These are phyloP conservation scores for Champsocephalus esox DNA, from an alignment of 2,797 vertebrate genomes.

Conservation along the genomic window DNA sequence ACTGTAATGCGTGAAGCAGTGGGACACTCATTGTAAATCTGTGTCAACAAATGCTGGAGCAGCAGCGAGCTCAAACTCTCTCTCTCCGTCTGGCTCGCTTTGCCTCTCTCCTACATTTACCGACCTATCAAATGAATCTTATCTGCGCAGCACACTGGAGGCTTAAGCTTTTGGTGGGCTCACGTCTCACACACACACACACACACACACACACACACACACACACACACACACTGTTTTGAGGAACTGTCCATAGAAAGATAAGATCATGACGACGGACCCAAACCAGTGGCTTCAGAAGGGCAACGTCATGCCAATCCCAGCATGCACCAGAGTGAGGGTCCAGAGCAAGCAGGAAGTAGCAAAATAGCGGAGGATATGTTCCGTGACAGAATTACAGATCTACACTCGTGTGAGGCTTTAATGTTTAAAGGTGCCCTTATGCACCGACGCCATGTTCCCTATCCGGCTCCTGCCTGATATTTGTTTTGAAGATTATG, in stretches of 20 bases:
- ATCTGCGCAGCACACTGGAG: conserved; percentile 80
- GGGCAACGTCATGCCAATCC: conserved; percentile 55
- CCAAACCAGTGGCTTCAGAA: conserved; percentile 64
- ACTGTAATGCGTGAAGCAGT: conserved; percentile 81
- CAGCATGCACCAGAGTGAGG: conserved; percentile 45
- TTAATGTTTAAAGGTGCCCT: conserved; percentile 72
- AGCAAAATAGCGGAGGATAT: conserved; percentile 57
- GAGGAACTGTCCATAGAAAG: conserved; percentile 70
- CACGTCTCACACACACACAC: conserved; percentile 70
- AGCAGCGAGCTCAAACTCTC: conserved; percentile 71
- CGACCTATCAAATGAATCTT: conserved; percentile 85
- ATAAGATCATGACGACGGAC: conserved; percentile 66
- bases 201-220: conserved; percentile 31
- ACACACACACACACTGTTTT: conserved; percentile 57
- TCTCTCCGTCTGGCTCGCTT: conserved; percentile 40
- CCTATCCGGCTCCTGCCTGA: conserved; percentile 52
- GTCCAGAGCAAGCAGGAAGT: conserved; percentile 48
- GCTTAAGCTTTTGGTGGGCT: conserved; percentile 82
- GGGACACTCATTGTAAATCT: conserved; percentile 83
- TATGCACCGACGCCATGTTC: conserved; percentile 57
- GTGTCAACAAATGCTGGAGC: conserved; percentile 83
- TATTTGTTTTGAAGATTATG: conserved; percentile 73
- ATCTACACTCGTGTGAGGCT: conserved; percentile 56
- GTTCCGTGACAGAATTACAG: conserved; percentile 72
- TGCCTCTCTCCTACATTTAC: conserved; percentile 74